These are phyloP conservation scores for Zonotrichia albicollis DNA, from an alignment of 2,797 vertebrate species.

Conservation along the genomic window DNA sequence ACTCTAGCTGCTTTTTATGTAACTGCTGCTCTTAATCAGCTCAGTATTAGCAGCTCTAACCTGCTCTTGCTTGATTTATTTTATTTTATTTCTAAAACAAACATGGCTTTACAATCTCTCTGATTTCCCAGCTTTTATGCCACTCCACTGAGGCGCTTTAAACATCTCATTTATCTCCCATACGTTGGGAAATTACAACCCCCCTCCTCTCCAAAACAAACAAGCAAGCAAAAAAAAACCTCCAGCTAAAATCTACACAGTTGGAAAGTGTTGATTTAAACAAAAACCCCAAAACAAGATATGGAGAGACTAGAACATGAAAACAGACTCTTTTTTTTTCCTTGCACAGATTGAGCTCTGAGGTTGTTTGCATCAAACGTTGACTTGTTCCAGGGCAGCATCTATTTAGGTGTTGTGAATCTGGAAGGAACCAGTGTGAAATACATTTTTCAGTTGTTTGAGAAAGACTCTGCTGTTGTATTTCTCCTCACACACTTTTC, in stretches of 20 bases:
- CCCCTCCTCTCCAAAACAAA: slow-evolving; percentile 59
- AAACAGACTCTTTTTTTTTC: background rate
- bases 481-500: background rate
- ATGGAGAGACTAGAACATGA: background rate
- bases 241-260: slow-evolving; percentile 48
- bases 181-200: slow-evolving; percentile 54
- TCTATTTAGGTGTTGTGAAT: background rate
- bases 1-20: slow-evolving; percentile 55
- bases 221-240: background rate
- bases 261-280: slow-evolving; percentile 56
- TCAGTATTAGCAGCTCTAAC: slow-evolving; percentile 60
- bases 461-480: background rate
- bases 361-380: slow-evolving; percentile 9
- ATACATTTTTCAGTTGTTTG: background rate
- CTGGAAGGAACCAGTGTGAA: background rate
- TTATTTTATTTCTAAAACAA: slow-evolving; percentile 65
- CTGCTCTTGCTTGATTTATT: slow-evolving; percentile 58
- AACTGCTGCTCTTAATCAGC: slow-evolving; percentile 66
- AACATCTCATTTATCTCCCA: slow-evolving; percentile 65
- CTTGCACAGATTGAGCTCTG: background rate
- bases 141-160: slow-evolving; percentile 55
- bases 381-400: slow-evolving; percentile 22
- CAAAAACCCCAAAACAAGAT: slow-evolving; percentile 37
- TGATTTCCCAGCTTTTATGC: slow-evolving; percentile 55
- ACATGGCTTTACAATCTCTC: slow-evolving; percentile 56